Base-by-base conservation (phyloP, 2,888 invertebrate species). In the Eretmocerus hayati region DNA sequence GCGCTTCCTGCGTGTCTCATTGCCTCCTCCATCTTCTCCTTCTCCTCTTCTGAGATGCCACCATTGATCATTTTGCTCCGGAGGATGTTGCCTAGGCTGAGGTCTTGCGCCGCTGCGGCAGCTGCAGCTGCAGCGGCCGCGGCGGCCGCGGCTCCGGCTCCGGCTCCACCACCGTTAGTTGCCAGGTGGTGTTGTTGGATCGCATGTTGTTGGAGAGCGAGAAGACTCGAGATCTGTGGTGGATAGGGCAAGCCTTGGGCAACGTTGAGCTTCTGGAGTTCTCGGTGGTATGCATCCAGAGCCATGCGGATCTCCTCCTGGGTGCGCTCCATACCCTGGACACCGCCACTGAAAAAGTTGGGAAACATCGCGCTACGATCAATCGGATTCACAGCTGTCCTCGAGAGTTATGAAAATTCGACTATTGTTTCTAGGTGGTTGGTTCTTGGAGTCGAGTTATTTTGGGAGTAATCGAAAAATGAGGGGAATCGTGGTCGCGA, bases 271-370 rank as follows among this genome's bases (percentile, higher is more conserved):
- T 94, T 91, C 64, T 90, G 86, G 55, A 96, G 79, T 73, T 96
- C 95, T 56, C 94, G 84, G 69, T 92, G 92, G 74, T 93, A 94
- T 21, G 92, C 88, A 65, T 92, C 91, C 37, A 93, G 74, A 11
- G 91, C 90, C 77, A 92, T 78, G 35, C 92, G 83, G 64, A 93
- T 87, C 62, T 93, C 92, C 60, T 93, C 92, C 58, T 84, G 84
- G n/a, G 87, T 75, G 54, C 72, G 73, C 60, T 71, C 76, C 64
- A 69, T 68, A 30, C 68, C 67, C 48, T 64, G 68, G 46, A 73
- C 57, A 50, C 65, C 62, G 59, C 83, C 80, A 66, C 88, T 87
- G 75, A 90, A 85, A 78, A 87, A 84, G 67, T 89, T 89, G 57
- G 90, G 89, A 75, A 90, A 85, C 77, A 86, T 79, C 75, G 76